These are phyloP conservation scores for Saxidomus purpurata DNA, from an alignment of 1,140 invertebrate species.

Conservation along the genomic window DNA sequence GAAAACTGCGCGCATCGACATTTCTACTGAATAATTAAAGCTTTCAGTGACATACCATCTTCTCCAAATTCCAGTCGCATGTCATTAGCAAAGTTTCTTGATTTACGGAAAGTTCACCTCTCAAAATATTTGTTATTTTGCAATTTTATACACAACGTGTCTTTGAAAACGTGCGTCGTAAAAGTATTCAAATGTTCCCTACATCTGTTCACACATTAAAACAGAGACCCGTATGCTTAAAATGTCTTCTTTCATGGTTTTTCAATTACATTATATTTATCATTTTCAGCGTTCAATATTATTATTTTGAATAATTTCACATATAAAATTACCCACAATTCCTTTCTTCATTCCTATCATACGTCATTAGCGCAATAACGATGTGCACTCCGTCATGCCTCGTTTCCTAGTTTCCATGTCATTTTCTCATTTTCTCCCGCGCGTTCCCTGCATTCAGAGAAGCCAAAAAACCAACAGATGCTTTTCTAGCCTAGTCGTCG, in stretches of 20 bases:
- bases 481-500: constrained; percentile 10
- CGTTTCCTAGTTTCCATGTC: constrained; percentile 42
- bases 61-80: not conserved
- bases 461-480: constrained; percentile 51
- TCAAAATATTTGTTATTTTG: not conserved
- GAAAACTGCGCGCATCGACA: not conserved
- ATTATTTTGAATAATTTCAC: constrained; percentile 5
- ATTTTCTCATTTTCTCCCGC: constrained; percentile 42
- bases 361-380: not conserved
- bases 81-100: not conserved
- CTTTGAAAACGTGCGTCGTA: not conserved
- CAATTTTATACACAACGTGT: not conserved
- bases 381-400: not conserved
- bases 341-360: not conserved
- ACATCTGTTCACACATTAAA: not conserved
- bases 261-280: not conserved
- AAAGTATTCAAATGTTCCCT: not conserved
- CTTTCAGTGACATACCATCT: not conserved
- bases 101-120: not conserved
- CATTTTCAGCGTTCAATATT: not conserved
- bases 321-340: not conserved
- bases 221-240: not conserved
- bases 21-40: constrained; percentile 8
- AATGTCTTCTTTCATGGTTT: not conserved
- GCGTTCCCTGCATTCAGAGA: not conserved